These are phyloP conservation scores for Lissocephala sabroskyi DNA, from an alignment of 2,888 invertebrate species.

Conservation along the genomic window DNA sequence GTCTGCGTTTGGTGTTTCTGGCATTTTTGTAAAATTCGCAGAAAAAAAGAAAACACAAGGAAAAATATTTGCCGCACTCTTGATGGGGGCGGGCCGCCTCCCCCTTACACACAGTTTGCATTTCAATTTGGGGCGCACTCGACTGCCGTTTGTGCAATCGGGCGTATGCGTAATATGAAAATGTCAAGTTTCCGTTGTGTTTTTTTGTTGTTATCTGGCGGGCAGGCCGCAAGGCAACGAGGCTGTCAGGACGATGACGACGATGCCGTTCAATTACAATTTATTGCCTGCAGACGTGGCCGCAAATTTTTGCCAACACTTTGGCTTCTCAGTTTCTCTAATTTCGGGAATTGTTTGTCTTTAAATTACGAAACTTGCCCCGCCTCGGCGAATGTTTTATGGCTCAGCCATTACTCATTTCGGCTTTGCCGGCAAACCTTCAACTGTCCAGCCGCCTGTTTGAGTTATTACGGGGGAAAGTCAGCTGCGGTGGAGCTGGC, in stretches of 20 bases:
- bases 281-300: not conserved
- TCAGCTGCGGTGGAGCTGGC: too few relatives aligned
- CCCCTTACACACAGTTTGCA: conserved; percentile 52
- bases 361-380: too few relatives aligned
- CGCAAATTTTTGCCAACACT: too few relatives aligned
- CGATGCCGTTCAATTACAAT: conserved; percentile 10
- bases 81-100: not conserved
- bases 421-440: too few relatives aligned
- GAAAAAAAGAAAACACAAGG: conserved; percentile 10
- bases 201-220: not conserved
- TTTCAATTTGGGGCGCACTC: conserved; percentile 41
- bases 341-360: too few relatives aligned
- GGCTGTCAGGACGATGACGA: too few relatives aligned
- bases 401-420: too few relatives aligned
- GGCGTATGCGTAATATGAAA: conserved; percentile 19
- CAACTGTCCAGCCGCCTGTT: too few relatives aligned
- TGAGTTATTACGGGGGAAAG: too few relatives aligned
- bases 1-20: conserved; percentile 3
- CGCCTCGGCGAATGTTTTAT: too few relatives aligned
- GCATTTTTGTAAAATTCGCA: conserved; percentile 29
- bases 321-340: too few relatives aligned
- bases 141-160: conserved; percentile 7
- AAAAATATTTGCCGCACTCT: not conserved
- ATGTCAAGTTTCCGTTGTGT: not conserved
- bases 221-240: not conserved